These are phyloP conservation scores for Sarcophaga bullata DNA, from an alignment of 1,140 invertebrate genomes.

Conservation along the genomic window DNA sequence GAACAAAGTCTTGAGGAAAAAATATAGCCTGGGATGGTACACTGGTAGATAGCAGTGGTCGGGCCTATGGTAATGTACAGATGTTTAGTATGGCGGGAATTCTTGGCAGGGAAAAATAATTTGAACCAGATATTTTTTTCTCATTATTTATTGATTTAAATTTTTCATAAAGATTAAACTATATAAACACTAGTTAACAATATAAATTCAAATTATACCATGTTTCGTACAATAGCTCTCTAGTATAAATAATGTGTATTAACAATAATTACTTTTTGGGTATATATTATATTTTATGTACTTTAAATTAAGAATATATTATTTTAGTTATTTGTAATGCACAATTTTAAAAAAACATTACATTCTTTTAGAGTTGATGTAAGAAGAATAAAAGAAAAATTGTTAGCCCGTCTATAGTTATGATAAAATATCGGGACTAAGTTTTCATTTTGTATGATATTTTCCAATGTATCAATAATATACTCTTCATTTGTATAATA, in stretches of 20 bases:
- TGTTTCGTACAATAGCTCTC: neutral
- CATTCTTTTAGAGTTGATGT: neutral
- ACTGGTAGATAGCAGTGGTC: no score
- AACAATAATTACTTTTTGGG: neutral
- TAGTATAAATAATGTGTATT: neutral
- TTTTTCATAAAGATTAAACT: neutral
- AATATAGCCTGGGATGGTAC: no score
- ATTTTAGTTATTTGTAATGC: neutral
- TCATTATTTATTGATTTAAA: neutral
- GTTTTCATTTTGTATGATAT: neutral
- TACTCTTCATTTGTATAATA: neutral
- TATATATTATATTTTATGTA: no score
- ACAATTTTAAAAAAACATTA: neutral
- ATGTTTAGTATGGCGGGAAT: no score
- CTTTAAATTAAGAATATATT: neutral
- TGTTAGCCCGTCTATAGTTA: neutral
- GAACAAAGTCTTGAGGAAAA: no score
- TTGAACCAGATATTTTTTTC: no score
- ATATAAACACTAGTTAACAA: neutral
- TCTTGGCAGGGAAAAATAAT: no score
- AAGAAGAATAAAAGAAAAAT: neutral
- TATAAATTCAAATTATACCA: neutral
- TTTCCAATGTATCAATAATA: no score
- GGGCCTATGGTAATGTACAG: no score
- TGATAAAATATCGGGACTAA: neutral